These are phyloP conservation scores for Tonatia bakeri DNA, from an alignment of 2,113 vertebrate genomes.

Conservation along the genomic window DNA sequence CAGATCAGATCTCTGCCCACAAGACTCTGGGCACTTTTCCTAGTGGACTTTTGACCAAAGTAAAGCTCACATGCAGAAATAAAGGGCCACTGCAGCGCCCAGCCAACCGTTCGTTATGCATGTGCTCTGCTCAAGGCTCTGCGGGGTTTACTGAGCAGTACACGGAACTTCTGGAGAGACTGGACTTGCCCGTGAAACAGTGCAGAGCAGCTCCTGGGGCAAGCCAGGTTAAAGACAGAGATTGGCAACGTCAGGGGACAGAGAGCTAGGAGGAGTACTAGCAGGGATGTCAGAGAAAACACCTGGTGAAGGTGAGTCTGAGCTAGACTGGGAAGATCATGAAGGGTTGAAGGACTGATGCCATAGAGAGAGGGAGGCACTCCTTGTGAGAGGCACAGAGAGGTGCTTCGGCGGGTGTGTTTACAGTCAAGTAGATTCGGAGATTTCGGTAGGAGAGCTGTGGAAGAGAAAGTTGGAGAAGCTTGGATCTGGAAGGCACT, in stretches of 20 bases:
- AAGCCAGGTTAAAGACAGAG: background rate
- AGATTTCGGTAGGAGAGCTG: background rate
- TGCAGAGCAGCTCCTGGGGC: background rate
- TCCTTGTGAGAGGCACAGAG: background rate
- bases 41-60: background rate
- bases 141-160: background rate
- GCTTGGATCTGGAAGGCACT: background rate
- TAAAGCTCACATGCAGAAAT: background rate
- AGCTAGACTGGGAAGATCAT: background rate
- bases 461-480: background rate
- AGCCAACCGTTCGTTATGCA: background rate
- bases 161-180: background rate
- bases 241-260: no score
- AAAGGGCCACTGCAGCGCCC: accelerated
- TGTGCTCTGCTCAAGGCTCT: background rate
- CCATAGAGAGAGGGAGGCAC: background rate
- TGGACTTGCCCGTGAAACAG: background rate
- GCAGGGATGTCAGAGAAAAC: background rate
- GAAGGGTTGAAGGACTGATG: background rate
- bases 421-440: background rate
- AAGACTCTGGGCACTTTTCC: background rate
- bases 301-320: background rate
- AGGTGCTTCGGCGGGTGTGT: background rate
- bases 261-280: background rate
- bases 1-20: background rate